Evolutionary conservation across 2,888 invertebrate genomes (phyloP).

Genomic region (Tromatobia lineatoria): DNA sequence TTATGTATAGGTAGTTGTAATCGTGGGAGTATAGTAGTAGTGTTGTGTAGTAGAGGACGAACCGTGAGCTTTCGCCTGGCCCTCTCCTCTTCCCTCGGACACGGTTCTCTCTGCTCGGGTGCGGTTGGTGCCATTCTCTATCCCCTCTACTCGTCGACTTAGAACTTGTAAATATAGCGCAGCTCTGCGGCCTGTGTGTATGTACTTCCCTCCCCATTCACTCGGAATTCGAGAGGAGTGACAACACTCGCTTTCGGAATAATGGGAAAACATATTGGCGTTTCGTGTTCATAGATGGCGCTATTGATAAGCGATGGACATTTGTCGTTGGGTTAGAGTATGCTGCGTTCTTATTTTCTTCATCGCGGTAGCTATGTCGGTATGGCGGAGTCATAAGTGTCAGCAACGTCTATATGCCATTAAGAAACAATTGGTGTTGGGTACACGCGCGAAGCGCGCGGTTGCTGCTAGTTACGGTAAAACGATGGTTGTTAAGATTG

Average conservation of each 20-base stretch:
- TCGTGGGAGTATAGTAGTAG: neutral
- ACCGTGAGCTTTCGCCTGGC: conserved; percentile 25
- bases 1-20: no score
- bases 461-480: no score
- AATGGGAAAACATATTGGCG: neutral
- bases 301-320: neutral
- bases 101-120: conserved; percentile 23
- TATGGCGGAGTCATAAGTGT: no score
- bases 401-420: no score
- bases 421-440: no score
- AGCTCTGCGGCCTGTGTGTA: neutral
- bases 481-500: no score
- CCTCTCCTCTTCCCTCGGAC: neutral
- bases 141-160: conserved; percentile 23
- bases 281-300: conserved; percentile 9
- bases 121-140: conserved; percentile 55
- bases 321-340: no score
- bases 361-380: no score
- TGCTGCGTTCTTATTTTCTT: no score
- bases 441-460: no score
- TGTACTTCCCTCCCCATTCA: neutral
- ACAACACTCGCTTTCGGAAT: neutral
- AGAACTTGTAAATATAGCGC: conserved; percentile 21
- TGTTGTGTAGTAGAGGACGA: neutral
- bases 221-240: neutral